Evolutionary conservation across 2,797 vertebrate species (phyloP).

Genomic region (Pteronotus mesoamericanus): DNA sequence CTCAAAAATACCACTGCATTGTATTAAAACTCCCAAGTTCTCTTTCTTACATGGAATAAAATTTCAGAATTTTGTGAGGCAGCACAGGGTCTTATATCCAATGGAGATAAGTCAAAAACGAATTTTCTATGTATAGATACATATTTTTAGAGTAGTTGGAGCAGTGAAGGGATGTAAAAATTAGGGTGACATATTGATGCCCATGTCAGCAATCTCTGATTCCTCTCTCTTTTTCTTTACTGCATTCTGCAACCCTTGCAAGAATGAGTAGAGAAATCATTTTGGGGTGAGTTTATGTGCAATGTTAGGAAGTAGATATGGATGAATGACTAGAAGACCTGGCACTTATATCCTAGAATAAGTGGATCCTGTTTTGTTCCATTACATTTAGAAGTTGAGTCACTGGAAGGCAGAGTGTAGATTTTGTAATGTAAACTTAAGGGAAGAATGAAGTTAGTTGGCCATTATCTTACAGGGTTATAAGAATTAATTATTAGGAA

Average conservation of each 20-base stretch:
- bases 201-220: conserved; percentile 57
- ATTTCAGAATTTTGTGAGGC: conserved; percentile 44
- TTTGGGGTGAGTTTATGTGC: conserved; percentile 11
- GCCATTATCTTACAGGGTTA: not conserved
- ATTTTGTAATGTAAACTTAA: not conserved
- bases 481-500: conserved; percentile 17
- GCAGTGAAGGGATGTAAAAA: conserved; percentile 55
- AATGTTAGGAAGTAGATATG: conserved; percentile 7
- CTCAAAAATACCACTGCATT: not conserved
- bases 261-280: conserved; percentile 63
- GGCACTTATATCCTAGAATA: not conserved
- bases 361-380: not conserved
- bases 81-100: conserved; percentile 22
- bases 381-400: conserved; percentile 24
- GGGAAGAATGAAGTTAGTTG: not conserved
- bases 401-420: not conserved
- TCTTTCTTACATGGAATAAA: conserved; percentile 30
- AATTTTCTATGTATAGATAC: conserved; percentile 51
- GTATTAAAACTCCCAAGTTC: not conserved
- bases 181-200: conserved; percentile 51
- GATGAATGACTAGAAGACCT: conserved; percentile 2
- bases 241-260: conserved; percentile 64
- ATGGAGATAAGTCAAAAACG: conserved; percentile 37
- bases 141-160: conserved; percentile 56
- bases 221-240: conserved; percentile 49